Evolutionary conservation across 1,140 invertebrate genomes (phyloP).

Genomic region (Drosophila nigromelanica): DNA sequence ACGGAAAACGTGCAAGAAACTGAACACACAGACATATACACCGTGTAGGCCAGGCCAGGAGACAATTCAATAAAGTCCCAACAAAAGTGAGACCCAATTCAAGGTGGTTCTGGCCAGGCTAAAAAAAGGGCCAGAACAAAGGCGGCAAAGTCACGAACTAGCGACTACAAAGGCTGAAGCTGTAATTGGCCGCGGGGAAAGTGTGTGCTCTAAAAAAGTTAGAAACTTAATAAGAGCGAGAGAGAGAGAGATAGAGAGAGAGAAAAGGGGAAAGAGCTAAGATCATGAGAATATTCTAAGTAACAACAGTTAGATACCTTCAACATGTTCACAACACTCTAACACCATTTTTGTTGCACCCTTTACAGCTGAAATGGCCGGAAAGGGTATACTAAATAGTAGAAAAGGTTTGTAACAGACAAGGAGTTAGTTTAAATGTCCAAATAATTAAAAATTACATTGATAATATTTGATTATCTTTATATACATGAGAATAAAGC

Average conservation of each 20-base stretch:
- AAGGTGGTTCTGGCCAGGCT: constrained; percentile 16
- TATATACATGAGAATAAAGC: too few relatives aligned
- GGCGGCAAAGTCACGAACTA: neutral
- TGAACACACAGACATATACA: constrained; percentile 10
- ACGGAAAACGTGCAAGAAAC: constrained; percentile 22
- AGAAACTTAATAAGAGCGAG: neutral
- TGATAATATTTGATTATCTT: too few relatives aligned
- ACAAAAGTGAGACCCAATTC: constrained; percentile 19
- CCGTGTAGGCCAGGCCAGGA: constrained; percentile 7
- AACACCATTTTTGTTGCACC: too few relatives aligned
- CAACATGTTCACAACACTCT: too few relatives aligned
- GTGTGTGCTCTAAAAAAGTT: too few relatives aligned
- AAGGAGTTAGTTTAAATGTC: too few relatives aligned
- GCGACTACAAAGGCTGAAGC: constrained; percentile 28
- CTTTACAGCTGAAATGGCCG: too few relatives aligned
- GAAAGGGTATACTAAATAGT: too few relatives aligned
- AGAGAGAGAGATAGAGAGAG: neutral
- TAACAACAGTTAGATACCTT: too few relatives aligned
- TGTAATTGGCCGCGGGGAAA: constrained; percentile 7
- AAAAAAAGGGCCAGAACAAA: constrained; percentile 12
- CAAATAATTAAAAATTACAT: too few relatives aligned
- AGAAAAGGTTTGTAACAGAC: too few relatives aligned
- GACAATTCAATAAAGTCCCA: constrained; percentile 45
- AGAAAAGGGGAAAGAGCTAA: neutral
- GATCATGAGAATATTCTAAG: too few relatives aligned